Conservation (phyloP, 2,888 invertebrate genomes). For the Eutolmus rufibarbis region DNA sequence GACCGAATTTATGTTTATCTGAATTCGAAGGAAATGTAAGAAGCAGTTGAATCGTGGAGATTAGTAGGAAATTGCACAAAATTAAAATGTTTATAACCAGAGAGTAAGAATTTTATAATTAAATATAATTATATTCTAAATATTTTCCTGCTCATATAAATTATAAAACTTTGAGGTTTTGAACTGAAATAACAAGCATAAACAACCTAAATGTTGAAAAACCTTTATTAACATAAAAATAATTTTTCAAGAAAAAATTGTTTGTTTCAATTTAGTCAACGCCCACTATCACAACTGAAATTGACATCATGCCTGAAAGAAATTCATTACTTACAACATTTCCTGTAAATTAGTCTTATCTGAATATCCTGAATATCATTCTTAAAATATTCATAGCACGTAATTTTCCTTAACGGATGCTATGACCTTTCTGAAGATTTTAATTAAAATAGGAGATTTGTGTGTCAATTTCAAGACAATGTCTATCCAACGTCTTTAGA, state of each 20-base stretch:
- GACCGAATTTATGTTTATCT: background rate
- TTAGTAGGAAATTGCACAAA: too few species aligned
- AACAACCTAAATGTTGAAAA: too few species aligned
- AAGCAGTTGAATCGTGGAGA: background rate
- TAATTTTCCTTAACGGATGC: background rate
- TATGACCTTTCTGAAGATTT: background rate
- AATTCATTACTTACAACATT: background rate
- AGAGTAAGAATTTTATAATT: too few species aligned
- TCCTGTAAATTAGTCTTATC: background rate
- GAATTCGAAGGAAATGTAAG: background rate
- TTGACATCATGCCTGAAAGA: background rate
- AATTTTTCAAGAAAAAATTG: too few species aligned
- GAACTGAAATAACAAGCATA: background rate
- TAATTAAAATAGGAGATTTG: background rate
- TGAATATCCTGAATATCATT: background rate
- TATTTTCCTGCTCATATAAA: background rate
- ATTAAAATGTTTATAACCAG: background rate
- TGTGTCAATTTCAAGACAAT: background rate
- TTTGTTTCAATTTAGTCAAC: background rate
- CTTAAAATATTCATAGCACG: background rate
- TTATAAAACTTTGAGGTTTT: background rate
- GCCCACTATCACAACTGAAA: background rate
- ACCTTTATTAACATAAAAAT: background rate
- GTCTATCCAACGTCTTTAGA: background rate
- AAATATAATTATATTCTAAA: background rate